Conservation (phyloP, 2,888 invertebrate genomes). For the Archips crataeganus region DNA sequence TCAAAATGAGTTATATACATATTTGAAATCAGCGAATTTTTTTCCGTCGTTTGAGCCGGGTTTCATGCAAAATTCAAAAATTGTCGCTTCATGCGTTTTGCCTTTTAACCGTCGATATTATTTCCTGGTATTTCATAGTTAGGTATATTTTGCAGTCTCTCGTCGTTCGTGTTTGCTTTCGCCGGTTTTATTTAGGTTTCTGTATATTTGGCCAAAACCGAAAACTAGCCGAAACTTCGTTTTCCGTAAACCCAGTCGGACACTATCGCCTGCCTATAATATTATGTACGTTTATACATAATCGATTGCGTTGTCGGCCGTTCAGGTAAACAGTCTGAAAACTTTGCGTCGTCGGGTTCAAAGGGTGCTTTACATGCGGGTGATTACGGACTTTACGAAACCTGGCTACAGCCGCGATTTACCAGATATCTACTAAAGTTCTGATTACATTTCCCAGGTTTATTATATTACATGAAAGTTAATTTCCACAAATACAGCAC, state of each 20-base stretch:
- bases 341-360: slow-evolving; percentile 17
- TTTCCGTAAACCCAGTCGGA: not conserved
- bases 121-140: no score
- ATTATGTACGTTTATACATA: not conserved
- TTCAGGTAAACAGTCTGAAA: slow-evolving; percentile 22
- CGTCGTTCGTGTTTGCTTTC: no score
- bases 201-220: not conserved
- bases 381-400: slow-evolving; percentile 5
- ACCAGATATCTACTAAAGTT: slow-evolving; percentile 10
- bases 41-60: no score
- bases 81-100: no score
- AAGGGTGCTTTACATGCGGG: slow-evolving; percentile 16
- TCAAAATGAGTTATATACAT: no score
- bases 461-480: slow-evolving; percentile 4
- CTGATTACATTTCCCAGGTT: slow-evolving; percentile 7
- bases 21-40: no score
- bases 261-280: not conserved
- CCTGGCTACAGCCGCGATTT: slow-evolving; percentile 2
- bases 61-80: no score
- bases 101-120: no score
- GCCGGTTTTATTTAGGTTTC: not conserved
- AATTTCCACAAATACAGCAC: not conserved
- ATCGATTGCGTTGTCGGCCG: slow-evolving; percentile 12
- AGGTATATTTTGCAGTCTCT: no score
- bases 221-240: not conserved